These are phyloP conservation scores for Coracias cyanogaster DNA, from an alignment of 2,797 vertebrate species.

Conservation along the genomic window DNA sequence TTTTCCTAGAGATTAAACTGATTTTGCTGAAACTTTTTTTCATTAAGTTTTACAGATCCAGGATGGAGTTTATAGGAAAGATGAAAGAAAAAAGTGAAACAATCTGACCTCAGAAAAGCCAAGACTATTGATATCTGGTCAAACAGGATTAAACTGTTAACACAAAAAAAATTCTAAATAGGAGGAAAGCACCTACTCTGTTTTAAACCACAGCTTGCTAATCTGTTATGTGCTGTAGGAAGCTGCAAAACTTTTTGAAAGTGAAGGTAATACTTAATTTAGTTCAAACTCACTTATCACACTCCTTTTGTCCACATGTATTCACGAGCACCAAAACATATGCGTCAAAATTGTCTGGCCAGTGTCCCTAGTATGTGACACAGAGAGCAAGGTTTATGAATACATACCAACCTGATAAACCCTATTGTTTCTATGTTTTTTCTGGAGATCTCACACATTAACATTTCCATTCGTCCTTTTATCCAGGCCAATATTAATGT, in stretches of 20 bases:
- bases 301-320: not conserved
- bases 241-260: not conserved
- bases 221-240: not conserved
- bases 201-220: not conserved
- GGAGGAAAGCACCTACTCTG: not conserved
- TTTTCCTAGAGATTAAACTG: not conserved
- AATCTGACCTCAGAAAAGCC: not conserved
- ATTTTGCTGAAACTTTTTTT: not conserved
- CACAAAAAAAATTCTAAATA: not conserved
- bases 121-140: not conserved
- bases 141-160: not conserved
- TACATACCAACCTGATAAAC: not conserved
- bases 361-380: not conserved
- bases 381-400: not conserved
- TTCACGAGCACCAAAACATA: not conserved
- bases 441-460: not conserved
- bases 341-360: not conserved
- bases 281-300: not conserved
- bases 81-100: not conserved
- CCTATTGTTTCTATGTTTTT: not conserved
- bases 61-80: not conserved
- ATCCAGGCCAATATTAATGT: not conserved
- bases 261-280: not conserved
- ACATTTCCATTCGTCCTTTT: not conserved
- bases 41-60: not conserved